Percentiles rank a stretch among this genome's conserved stretches.
Evolutionary conservation across 2,113 vertebrate genomes (phyloP).

Genomic region (Parus major): DNA sequence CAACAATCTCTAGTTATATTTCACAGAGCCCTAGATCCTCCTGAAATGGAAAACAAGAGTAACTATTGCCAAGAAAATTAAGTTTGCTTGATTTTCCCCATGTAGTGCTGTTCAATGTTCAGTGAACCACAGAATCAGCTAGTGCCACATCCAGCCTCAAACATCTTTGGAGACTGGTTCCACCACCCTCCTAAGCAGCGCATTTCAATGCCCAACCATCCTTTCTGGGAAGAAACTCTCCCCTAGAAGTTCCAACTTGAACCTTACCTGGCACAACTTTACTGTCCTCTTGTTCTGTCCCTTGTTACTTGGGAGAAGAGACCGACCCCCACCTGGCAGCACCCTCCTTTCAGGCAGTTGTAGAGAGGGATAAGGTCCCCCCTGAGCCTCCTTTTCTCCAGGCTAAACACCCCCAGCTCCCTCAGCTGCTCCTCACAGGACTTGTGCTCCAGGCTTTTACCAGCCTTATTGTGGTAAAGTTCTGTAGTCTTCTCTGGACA

Average conservation of each 20-base stretch:
- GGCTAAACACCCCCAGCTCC: background rate
- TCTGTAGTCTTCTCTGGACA: background rate
- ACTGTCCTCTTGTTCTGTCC: too few relatives aligned
- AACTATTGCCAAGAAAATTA: slow-evolving; percentile 66
- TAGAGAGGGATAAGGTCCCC: rapidly evolving
- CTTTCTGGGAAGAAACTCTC: background rate
- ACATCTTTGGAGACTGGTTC: background rate
- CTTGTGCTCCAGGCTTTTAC: background rate
- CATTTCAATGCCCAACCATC: background rate
- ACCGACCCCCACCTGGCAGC: rapidly evolving
- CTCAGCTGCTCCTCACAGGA: background rate
- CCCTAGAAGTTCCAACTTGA: background rate
- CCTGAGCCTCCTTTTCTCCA: background rate
- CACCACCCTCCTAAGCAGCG: background rate
- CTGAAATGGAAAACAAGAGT: slow-evolving; percentile 28
- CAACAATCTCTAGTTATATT: slow-evolving; percentile 17
- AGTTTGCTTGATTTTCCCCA: slow-evolving; percentile 56
- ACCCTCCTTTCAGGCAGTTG: background rate
- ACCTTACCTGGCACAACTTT: background rate
- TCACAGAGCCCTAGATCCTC: slow-evolving; percentile 52
- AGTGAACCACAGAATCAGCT: background rate
- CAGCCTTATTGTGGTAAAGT: background rate
- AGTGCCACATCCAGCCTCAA: background rate
- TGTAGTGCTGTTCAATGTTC: background rate
- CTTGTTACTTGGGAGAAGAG: background rate